Evolutionary conservation across 2,113 vertebrate species (phyloP).

Genomic region (Trichomycterus rosablanca): DNA sequence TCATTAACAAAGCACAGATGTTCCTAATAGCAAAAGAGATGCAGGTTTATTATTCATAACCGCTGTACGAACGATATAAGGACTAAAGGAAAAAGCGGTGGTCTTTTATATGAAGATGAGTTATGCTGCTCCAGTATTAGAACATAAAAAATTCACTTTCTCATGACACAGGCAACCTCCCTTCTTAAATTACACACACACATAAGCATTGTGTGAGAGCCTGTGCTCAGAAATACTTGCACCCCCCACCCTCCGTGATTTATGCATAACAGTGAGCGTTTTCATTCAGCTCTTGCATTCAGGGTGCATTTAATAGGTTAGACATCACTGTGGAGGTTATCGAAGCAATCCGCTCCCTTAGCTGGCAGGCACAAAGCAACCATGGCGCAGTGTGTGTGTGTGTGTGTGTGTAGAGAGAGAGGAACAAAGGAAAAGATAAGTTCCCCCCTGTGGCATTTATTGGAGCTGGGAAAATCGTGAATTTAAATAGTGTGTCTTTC

Average conservation of each 20-base stretch:
- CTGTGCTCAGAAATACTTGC: background rate
- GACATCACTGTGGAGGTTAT: constrained; percentile 46
- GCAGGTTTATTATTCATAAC: constrained; percentile 17
- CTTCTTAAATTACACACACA: constrained; percentile 18
- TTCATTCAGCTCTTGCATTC: constrained; percentile 35
- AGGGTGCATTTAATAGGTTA: constrained; percentile 46
- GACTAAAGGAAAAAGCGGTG: background rate
- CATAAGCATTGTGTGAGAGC: background rate
- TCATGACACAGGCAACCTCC: constrained; percentile 32
- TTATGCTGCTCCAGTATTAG: constrained; percentile 19
- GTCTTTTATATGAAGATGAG: constrained; percentile 24
- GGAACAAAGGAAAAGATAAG: constrained; percentile 42
- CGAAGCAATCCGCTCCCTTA: constrained; percentile 40
- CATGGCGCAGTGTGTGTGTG: constrained; percentile 21
- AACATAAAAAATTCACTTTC: constrained; percentile 31
- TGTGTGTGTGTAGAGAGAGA: constrained; percentile 25
- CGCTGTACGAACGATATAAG: constrained; percentile 21
- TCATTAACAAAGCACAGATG: too few species aligned
- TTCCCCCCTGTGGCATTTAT: constrained; percentile 21
- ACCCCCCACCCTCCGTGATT: constrained; percentile 25
- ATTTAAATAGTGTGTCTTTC: constrained; percentile 30
- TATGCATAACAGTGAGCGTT: constrained; percentile 32
- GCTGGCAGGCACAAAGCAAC: constrained; percentile 39
- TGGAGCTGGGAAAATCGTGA: constrained; percentile 29
- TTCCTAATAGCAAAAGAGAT: constrained; percentile 1